Evolutionary conservation across 2,888 invertebrate genomes (phyloP).

Genomic region (Drosophila greeni): DNA sequence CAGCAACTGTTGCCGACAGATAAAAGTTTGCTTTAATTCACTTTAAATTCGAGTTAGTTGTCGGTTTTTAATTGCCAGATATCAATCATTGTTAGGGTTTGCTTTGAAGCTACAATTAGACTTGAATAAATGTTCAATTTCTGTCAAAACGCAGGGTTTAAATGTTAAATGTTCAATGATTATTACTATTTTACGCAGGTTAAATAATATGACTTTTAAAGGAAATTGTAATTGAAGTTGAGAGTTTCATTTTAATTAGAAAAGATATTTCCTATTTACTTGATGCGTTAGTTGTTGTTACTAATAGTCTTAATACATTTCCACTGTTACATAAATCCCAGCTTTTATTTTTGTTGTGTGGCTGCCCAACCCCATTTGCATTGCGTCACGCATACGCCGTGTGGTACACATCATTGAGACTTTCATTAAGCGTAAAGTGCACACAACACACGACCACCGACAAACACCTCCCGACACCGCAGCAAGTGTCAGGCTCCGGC

Average conservation of each 20-base stretch:
- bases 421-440: slow-evolving; percentile 68
- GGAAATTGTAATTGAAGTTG: no score
- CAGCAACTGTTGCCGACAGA: slow-evolving; percentile 23
- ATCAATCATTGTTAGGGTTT: slow-evolving; percentile 19
- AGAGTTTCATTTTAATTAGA: background rate
- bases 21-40: slow-evolving; percentile 18
- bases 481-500: slow-evolving; percentile 62
- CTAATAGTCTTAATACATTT: background rate
- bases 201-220: no score
- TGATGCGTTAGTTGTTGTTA: no score
- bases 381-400: slow-evolving; percentile 58
- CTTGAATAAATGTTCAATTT: background rate
- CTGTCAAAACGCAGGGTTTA: background rate
- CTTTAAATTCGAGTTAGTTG: slow-evolving; percentile 12
- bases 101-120: background rate
- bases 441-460: slow-evolving; percentile 38
- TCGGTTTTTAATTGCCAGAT: slow-evolving; percentile 5
- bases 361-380: slow-evolving; percentile 6
- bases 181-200: no score
- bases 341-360: background rate
- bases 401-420: slow-evolving; percentile 51
- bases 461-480: slow-evolving; percentile 33
- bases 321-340: slow-evolving; percentile 3
- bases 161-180: background rate
- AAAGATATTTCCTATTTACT: background rate